phyloP scores from a whole-genome alignment of 2,113 vertebrate species.

The Nyctereutes procyonoides region DNA sequence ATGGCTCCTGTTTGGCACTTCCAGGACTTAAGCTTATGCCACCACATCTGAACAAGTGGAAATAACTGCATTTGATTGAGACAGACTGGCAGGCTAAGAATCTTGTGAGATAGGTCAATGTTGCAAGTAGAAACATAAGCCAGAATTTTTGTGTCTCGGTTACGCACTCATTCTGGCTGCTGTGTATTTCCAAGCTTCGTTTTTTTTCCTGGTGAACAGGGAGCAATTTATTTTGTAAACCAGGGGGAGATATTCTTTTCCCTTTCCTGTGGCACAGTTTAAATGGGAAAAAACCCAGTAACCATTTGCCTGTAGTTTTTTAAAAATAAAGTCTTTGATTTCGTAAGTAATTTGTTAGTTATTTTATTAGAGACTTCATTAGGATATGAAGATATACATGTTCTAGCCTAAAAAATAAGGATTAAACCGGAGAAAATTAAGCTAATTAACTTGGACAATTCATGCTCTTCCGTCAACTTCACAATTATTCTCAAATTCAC shows the following conservation, averaged over 20 bases:
- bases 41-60: slow-evolving; percentile 28
- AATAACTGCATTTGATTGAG: slow-evolving; percentile 21
- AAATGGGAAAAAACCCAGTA: not conserved
- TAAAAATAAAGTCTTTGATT: slow-evolving; percentile 33
- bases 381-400: not conserved
- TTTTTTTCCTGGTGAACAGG: not conserved
- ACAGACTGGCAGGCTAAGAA: not conserved
- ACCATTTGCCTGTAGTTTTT: not conserved
- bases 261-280: not conserved
- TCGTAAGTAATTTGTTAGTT: slow-evolving; percentile 32
- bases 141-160: not conserved
- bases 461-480: not conserved
- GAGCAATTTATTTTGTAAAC: slow-evolving; percentile 54
- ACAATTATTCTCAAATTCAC: slow-evolving; percentile 31
- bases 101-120: slow-evolving; percentile 4
- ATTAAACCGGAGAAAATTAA: slow-evolving; percentile 38
- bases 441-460: slow-evolving; percentile 28
- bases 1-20: slow-evolving; percentile 54
- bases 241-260: not conserved
- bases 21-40: slow-evolving; percentile 36
- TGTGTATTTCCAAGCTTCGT: not conserved
- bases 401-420: not conserved
- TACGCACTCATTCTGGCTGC: not conserved
- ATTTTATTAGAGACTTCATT: slow-evolving; percentile 33
- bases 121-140: slow-evolving; percentile 33